phyloP scores from a whole-genome alignment of 2,888 invertebrate species.

The Galerucella pusilla region DNA sequence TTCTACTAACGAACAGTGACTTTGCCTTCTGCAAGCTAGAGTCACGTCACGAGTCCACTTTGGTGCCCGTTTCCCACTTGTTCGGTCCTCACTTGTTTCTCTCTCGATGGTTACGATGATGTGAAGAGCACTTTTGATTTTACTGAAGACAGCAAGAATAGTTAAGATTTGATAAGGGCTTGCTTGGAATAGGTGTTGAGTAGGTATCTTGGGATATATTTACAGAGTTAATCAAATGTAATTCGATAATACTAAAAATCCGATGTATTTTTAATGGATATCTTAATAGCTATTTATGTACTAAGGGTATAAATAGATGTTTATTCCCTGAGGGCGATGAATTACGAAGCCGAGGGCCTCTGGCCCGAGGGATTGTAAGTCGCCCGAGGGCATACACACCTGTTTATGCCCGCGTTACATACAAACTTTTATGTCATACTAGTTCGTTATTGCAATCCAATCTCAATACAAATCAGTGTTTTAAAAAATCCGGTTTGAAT shows the following conservation, averaged over 20 bases:
- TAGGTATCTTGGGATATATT: neutral
- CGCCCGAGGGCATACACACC: too few relatives aligned
- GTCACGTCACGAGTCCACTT: slow-evolving; percentile 20
- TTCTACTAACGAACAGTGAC: slow-evolving; percentile 25
- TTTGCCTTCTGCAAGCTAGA: slow-evolving; percentile 25
- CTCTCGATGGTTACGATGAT: slow-evolving; percentile 34
- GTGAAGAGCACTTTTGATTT: slow-evolving; percentile 32
- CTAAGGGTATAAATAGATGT: too few relatives aligned
- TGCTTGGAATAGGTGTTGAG: slow-evolving; percentile 14
- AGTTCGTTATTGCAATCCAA: too few relatives aligned
- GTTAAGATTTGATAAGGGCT: slow-evolving; percentile 21
- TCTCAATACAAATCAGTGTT: too few relatives aligned
- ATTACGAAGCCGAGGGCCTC: too few relatives aligned
- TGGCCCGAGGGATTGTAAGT: too few relatives aligned
- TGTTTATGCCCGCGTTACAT: too few relatives aligned
- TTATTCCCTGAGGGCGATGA: too few relatives aligned
- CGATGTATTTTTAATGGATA: too few relatives aligned
- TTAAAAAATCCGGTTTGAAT: too few relatives aligned
- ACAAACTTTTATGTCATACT: too few relatives aligned
- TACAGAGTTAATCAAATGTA: neutral
- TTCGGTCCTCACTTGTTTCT: slow-evolving; percentile 29
- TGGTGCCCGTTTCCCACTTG: slow-evolving; percentile 37
- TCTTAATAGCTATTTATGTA: too few relatives aligned
- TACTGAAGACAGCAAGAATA: slow-evolving; percentile 26
- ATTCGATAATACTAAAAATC: neutral